Evolutionary conservation across 2,888 invertebrate species (phyloP).

Genomic region (Gisinianus flammeolus): DNA sequence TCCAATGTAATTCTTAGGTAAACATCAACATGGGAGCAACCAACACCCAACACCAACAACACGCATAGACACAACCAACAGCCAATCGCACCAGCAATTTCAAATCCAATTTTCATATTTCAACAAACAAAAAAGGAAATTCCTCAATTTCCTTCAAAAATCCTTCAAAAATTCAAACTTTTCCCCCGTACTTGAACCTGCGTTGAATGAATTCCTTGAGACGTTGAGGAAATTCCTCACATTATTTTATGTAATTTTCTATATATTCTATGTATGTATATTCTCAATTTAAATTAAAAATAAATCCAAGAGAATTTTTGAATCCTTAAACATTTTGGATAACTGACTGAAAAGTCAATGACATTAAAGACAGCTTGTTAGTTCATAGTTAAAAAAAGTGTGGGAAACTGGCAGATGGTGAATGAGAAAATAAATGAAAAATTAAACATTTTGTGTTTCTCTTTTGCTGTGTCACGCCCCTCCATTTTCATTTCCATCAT

Average conservation of each 20-base stretch:
- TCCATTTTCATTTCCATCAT: background rate
- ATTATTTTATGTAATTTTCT: background rate
- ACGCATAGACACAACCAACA: too few species aligned
- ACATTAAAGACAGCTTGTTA: background rate
- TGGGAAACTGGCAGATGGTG: too few species aligned
- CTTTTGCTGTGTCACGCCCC: background rate
- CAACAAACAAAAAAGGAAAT: too few species aligned
- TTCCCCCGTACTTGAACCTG: too few species aligned
- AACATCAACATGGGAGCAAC: too few species aligned
- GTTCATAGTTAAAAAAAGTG: background rate
- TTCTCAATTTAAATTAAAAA: too few species aligned
- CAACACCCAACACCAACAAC: too few species aligned
- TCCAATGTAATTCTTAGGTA: background rate
- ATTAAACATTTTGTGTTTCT: background rate
- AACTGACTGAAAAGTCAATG: background rate
- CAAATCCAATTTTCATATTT: conserved; percentile 4
- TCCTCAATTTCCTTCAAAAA: too few species aligned
- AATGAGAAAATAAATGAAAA: background rate
- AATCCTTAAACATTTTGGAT: background rate
- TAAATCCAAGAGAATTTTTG: background rate
- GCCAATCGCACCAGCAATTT: background rate
- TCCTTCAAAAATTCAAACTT: too few species aligned
- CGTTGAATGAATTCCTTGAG: too few species aligned
- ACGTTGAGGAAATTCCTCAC: too few species aligned
- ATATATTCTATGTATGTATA: background rate